phyloP scores from a whole-genome alignment of 2,113 vertebrate species.

The Apus apus region DNA sequence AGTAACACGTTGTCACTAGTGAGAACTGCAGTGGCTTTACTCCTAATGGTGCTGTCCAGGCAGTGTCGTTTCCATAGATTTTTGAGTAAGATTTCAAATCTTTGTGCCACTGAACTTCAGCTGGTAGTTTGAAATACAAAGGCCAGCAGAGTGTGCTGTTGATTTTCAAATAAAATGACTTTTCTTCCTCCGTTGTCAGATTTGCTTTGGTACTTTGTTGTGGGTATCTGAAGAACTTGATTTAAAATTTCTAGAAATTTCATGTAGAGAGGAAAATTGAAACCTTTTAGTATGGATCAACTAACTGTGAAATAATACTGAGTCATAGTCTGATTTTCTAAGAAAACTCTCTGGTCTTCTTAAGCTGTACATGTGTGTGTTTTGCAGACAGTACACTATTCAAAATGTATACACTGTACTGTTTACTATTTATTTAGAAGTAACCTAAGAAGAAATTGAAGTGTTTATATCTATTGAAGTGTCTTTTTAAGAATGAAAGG shows the following conservation, averaged over 20 bases:
- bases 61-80: background rate
- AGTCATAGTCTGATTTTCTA: background rate
- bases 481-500: background rate
- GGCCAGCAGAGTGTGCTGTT: slow-evolving; percentile 81
- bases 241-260: background rate
- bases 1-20: background rate
- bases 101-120: background rate
- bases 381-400: background rate
- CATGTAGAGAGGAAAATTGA: background rate
- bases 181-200: background rate
- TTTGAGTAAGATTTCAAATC: background rate
- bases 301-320: background rate
- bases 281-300: background rate
- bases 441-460: background rate
- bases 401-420: background rate
- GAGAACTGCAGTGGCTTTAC: background rate
- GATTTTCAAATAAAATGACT: slow-evolving; percentile 30
- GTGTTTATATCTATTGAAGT: background rate
- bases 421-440: background rate
- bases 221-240: background rate
- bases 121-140: background rate
- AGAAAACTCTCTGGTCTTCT: background rate
- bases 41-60: background rate
- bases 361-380: background rate
- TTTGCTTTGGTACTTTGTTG: background rate